Conservation (phyloP, 2,797 vertebrate genomes). For the Podarcis siculus region DNA sequence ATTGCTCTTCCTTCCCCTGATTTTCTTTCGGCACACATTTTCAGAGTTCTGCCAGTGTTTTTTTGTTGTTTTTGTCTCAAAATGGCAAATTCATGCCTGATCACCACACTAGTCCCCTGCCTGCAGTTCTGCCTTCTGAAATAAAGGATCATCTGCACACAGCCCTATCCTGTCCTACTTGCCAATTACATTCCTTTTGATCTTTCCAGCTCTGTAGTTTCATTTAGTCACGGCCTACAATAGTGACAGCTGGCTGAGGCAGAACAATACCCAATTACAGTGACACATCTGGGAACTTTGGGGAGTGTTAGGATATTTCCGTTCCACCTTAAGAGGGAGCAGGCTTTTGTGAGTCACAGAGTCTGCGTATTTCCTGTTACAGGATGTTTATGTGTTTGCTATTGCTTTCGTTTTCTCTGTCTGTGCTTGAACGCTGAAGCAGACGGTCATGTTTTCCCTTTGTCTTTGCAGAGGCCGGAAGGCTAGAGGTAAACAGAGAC, state of each 20-base stretch:
- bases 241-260: slow-evolving; percentile 20
- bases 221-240: not conserved
- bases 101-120: too few species aligned
- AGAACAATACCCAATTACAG: not conserved
- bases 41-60: not conserved
- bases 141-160: not conserved
- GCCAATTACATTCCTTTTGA: not conserved
- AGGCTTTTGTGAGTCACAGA: too few species aligned
- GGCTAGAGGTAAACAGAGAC: too few species aligned
- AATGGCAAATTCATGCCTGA: not conserved
- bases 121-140: not conserved
- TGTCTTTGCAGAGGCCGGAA: too few species aligned
- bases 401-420: too few species aligned
- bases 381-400: too few species aligned
- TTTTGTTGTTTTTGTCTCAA: not conserved
- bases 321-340: too few species aligned
- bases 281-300: slow-evolving; percentile 26
- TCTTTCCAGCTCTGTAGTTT: not conserved
- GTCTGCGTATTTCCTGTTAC: too few species aligned
- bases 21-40: not conserved
- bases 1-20: not conserved
- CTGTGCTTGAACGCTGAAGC: too few species aligned
- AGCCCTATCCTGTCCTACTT: not conserved
- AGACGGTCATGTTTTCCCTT: too few species aligned
- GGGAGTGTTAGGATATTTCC: too few species aligned